A percentile compares a stretch with the other conserved stretches of the same genome.
Evolutionary conservation across 2,113 vertebrate genomes (phyloP).

Genomic region (Albula glossodonta): DNA sequence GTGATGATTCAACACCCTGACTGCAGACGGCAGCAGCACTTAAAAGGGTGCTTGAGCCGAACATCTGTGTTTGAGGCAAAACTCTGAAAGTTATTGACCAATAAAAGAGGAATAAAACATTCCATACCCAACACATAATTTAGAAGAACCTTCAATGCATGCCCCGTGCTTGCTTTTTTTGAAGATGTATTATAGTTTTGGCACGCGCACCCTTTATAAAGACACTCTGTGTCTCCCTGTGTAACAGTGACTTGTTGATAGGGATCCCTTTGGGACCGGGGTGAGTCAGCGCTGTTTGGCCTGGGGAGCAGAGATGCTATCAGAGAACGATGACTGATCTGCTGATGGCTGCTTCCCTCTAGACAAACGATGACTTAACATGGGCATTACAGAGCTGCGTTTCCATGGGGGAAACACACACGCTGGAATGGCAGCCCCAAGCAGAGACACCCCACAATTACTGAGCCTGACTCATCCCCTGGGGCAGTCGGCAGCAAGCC

Average conservation of each 20-base stretch:
- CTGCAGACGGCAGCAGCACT: background rate
- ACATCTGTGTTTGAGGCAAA: background rate
- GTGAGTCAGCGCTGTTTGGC: background rate
- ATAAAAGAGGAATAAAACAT: background rate
- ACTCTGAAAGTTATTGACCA: background rate
- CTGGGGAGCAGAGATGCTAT: slow-evolving; percentile 10
- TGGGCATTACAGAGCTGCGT: background rate
- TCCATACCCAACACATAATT: background rate
- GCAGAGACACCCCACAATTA: slow-evolving; percentile 7
- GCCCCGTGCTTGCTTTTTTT: background rate
- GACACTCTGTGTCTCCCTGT: background rate
- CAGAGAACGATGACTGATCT: background rate
- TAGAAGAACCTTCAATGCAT: background rate
- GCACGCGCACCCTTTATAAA: background rate
- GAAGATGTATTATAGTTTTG: background rate
- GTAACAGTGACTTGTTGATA: background rate
- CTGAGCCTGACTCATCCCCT: background rate
- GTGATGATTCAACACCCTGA: background rate
- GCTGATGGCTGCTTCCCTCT: background rate
- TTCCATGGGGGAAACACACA: background rate
- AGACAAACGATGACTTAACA: background rate
- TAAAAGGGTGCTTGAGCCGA: background rate
- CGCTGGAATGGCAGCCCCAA: background rate
- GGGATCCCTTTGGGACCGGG: background rate
- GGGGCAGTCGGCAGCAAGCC: background rate